phyloP scores from a whole-genome alignment of 2,113 vertebrate species.

The Talpa occidentalis region DNA sequence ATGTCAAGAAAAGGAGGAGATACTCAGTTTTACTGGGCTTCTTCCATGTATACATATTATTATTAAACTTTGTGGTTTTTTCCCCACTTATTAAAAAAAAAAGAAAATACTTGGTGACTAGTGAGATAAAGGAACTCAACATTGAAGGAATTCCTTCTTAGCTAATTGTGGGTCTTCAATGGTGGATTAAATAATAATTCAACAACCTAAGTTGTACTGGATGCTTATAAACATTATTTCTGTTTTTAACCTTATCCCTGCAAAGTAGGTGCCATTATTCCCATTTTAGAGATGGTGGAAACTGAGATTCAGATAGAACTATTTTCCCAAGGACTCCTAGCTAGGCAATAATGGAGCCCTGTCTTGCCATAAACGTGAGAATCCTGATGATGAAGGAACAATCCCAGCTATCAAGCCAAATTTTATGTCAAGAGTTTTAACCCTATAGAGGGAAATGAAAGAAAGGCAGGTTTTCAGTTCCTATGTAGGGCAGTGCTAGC shows the following conservation, averaged over 20 bases:
- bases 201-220: neutral
- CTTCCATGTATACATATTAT: neutral
- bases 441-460: neutral
- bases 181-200: conserved; percentile 3
- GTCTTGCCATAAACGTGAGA: conserved; percentile 36
- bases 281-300: conserved; percentile 35
- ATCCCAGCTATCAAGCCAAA: neutral
- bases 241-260: conserved; percentile 44
- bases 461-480: neutral
- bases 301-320: neutral
- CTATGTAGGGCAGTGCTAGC: neutral
- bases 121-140: neutral
- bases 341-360: conserved; percentile 2
- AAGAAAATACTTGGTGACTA: neutral
- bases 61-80: neutral
- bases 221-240: conserved; percentile 6
- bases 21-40: neutral
- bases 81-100: neutral
- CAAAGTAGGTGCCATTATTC: neutral
- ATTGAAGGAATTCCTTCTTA: neutral
- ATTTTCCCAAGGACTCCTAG: neutral
- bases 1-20: conserved; percentile 12
- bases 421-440: conserved; percentile 35
- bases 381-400: neutral
- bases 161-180: neutral